phyloP scores from a whole-genome alignment of 30 jellyfish, hydroid and myxozoan genomes.

The Pseudorhiza aurosa region DNA sequence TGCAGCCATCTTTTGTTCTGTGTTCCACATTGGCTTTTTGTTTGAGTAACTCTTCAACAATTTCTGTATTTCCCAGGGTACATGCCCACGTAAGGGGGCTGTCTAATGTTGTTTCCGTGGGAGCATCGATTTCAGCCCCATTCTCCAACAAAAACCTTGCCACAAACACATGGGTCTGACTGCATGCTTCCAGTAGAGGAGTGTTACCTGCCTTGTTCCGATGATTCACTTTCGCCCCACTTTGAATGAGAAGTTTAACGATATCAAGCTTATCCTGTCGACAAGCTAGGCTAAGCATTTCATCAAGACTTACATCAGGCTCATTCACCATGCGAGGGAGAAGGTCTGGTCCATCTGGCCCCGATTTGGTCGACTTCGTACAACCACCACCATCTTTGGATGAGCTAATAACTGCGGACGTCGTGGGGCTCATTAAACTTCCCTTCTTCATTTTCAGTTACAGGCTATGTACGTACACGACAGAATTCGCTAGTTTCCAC shows the following conservation, averaged over 20 bases:
- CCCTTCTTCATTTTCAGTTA: constrained; percentile 43
- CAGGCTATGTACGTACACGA: not conserved
- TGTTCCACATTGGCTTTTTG: constrained; percentile 96
- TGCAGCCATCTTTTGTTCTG: constrained; percentile 98
- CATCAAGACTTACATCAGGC: constrained; percentile 99
- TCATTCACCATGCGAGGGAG: constrained; percentile 81
- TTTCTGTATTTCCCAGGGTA: constrained; percentile 91
- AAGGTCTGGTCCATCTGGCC: constrained; percentile 69
- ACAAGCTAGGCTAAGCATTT: constrained; percentile 98
- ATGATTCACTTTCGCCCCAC: constrained; percentile 98
- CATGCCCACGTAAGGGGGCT: constrained; percentile 99
- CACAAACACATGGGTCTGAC: constrained; percentile 97
- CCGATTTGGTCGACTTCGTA: constrained; percentile 66
- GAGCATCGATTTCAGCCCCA: constrained; percentile 97
- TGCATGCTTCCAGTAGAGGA: constrained; percentile 97
- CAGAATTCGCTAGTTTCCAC: not conserved
- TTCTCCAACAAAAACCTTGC: constrained; percentile 92
- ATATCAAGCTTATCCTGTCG: constrained; percentile 98
- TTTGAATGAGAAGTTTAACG: constrained; percentile 89
- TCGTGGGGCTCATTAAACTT: constrained; percentile 36
- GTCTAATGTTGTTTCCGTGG: constrained; percentile 96
- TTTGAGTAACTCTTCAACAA: constrained; percentile 79
- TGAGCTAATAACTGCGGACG: constrained; percentile 46
- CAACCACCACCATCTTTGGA: constrained; percentile 69
- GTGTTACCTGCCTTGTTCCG: constrained; percentile 96